Percentiles rank a stretch among this genome's conserved stretches.
These are phyloP conservation scores for Hermatobates lingyangjiaoensis DNA, from an alignment of 1,140 invertebrate species.

Conservation along the genomic window DNA sequence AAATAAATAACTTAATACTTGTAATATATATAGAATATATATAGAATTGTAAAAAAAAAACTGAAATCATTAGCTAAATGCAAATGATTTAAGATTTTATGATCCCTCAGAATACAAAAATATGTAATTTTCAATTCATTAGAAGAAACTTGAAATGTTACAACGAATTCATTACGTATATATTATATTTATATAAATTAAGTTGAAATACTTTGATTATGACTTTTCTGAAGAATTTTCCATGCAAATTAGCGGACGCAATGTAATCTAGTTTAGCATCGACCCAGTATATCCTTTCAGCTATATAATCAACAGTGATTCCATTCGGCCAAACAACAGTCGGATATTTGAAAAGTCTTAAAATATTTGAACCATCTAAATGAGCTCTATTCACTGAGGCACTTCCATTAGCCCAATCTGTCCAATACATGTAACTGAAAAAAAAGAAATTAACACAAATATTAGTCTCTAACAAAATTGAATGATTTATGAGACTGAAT, in stretches of 20 bases:
- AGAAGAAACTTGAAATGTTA: too few species aligned
- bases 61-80: too few species aligned
- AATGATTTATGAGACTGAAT: neutral
- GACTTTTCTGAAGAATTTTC: slow-evolving; percentile 52
- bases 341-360: slow-evolving; percentile 42
- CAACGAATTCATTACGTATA: too few species aligned
- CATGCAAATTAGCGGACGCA: slow-evolving; percentile 64
- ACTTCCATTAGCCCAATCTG: slow-evolving; percentile 66
- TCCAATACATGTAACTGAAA: slow-evolving; percentile 63
- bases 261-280: slow-evolving; percentile 72
- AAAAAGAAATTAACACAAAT: slow-evolving; percentile 1
- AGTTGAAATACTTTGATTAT: slow-evolving; percentile 22
- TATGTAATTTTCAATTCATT: too few species aligned
- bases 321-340: slow-evolving; percentile 64
- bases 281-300: slow-evolving; percentile 69
- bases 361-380: slow-evolving; percentile 61
- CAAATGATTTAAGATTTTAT: too few species aligned
- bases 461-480: neutral
- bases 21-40: neutral
- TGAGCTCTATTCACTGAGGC: slow-evolving; percentile 66
- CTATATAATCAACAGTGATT: slow-evolving; percentile 64
- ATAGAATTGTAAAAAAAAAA: neutral
- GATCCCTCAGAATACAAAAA: too few species aligned
- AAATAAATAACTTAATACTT: neutral
- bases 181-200: too few species aligned